A percentile compares a stretch with the other conserved stretches of the same genome.
These are phyloP conservation scores for Euthynnus affinis DNA, from an alignment of 2,797 vertebrate species.

Conservation along the genomic window DNA sequence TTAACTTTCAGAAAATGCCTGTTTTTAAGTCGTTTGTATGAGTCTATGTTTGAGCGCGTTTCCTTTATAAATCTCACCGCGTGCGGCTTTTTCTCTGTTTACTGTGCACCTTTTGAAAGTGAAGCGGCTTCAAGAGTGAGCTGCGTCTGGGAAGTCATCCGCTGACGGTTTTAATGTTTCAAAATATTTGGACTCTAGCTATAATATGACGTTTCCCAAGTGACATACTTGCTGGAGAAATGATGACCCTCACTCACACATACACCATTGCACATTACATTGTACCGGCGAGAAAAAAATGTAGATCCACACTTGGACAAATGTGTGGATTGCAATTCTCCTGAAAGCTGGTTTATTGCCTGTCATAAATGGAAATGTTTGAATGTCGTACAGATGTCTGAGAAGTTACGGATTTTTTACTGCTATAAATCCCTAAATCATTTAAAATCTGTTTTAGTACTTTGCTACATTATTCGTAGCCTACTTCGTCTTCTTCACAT, in stretches of 20 bases:
- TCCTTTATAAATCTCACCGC: constrained; percentile 1
- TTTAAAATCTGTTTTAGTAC: too few species aligned
- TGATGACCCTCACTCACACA: neutral
- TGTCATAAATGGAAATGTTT: neutral
- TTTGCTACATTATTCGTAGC: too few species aligned
- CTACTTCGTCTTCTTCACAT: too few species aligned
- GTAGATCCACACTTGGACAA: neutral
- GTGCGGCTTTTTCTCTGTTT: constrained; percentile 16
- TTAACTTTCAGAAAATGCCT: neutral
- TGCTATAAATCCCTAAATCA: too few species aligned
- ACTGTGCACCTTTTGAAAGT: neutral
- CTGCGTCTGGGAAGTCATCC: neutral
- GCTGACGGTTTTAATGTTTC: constrained; percentile 1
- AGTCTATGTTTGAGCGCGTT: constrained; percentile 10
- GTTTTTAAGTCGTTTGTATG: neutral
- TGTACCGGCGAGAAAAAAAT: too few species aligned
- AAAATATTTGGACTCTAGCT: constrained; percentile 5
- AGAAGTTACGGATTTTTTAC: too few species aligned
- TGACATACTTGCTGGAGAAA: constrained; percentile 17
- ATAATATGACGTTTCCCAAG: neutral
- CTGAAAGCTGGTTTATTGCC: neutral
- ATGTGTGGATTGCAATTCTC: neutral
- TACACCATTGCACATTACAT: neutral
- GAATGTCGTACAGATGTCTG: neutral
- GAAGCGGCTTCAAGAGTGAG: neutral